Conservation (phyloP, 2,113 vertebrate species). For the Cranoglanis bouderius region DNA sequence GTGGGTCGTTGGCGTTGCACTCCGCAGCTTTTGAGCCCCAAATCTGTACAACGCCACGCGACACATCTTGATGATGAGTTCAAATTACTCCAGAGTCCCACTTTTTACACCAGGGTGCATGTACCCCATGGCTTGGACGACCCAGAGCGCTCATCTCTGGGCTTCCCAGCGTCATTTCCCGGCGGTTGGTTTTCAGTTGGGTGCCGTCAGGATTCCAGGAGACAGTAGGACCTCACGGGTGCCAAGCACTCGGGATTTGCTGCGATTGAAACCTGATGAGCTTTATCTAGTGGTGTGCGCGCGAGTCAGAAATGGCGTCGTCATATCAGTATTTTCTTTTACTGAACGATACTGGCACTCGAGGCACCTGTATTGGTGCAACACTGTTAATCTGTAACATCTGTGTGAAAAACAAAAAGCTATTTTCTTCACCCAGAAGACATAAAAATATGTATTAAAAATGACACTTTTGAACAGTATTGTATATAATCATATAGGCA, state of each 20-base stretch:
- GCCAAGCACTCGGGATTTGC: not conserved
- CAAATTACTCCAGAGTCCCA: not conserved
- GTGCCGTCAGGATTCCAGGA: not conserved
- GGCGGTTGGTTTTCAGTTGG: not conserved
- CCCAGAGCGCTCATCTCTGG: too few relatives aligned
- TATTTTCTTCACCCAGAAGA: too few relatives aligned
- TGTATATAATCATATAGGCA: not conserved
- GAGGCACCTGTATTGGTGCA: not conserved
- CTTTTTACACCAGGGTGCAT: not conserved
- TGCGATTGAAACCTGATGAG: not conserved
- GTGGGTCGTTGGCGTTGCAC: not conserved
- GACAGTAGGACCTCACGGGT: not conserved
- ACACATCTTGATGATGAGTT: too few relatives aligned
- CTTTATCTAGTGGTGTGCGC: too few relatives aligned
- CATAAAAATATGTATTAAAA: not conserved
- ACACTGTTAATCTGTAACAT: too few relatives aligned
- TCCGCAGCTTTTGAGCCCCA: not conserved
- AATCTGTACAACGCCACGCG: not conserved
- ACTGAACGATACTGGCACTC: not conserved
- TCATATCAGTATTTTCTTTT: too few relatives aligned
- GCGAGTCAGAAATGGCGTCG: not conserved
- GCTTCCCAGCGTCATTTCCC: not conserved
- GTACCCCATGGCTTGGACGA: too few relatives aligned
- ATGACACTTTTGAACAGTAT: not conserved
- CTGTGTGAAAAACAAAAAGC: too few relatives aligned